Evolutionary conservation across 2,113 vertebrate genomes (phyloP).

Genomic region (Rattus rattus): DNA sequence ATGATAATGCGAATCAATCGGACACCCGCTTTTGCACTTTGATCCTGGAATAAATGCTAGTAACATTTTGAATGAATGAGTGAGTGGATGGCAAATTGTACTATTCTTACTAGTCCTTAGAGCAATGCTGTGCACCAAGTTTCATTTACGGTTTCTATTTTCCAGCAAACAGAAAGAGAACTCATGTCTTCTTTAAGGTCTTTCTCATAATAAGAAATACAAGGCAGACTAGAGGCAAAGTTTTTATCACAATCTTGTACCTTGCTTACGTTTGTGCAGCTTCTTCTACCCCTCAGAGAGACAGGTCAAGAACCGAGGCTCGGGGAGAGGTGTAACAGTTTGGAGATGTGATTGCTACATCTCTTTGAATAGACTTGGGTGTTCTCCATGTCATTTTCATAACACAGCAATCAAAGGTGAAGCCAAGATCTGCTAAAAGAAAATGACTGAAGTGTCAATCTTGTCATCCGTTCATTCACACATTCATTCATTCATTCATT

Average conservation of each 20-base stretch:
- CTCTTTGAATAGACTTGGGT: no score
- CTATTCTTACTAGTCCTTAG: neutral
- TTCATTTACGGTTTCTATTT: neutral
- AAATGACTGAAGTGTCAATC: neutral
- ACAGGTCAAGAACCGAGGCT: neutral
- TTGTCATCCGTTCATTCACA: neutral
- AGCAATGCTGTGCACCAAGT: rapidly evolving
- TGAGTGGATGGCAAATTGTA: neutral
- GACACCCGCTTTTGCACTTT: no score
- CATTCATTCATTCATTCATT: no score
- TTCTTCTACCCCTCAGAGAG: neutral
- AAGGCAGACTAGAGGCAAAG: neutral
- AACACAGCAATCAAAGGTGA: rapidly evolving
- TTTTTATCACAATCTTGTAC: neutral
- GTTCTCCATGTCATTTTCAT: neutral
- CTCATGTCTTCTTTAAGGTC: neutral
- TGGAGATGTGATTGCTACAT: neutral
- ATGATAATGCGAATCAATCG: no score
- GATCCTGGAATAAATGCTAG: neutral
- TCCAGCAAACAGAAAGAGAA: neutral
- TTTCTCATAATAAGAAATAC: neutral
- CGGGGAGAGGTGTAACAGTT: neutral
- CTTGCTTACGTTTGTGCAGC: rapidly evolving
- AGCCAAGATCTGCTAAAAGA: neutral
- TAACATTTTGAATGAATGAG: neutral